phyloP scores from a whole-genome alignment of 2,797 vertebrate genomes.

The Natrix natrix region DNA sequence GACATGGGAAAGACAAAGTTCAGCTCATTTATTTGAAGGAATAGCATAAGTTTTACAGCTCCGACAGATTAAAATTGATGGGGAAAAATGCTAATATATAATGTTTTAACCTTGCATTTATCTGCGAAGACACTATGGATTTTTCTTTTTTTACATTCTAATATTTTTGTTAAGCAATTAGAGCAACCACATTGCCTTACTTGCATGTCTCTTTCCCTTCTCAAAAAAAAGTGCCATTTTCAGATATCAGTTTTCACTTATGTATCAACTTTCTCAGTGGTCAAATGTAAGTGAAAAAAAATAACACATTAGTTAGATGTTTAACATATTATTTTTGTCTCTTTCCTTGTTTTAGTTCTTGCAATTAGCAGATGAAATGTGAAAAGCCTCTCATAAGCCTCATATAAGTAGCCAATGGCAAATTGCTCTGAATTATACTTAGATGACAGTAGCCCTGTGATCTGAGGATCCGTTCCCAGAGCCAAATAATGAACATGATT shows the following conservation, averaged over 20 bases:
- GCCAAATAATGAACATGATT: not conserved
- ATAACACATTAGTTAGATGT: not conserved
- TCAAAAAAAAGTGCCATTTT: accelerated
- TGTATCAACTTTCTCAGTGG: not conserved
- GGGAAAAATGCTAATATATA: conserved; percentile 38
- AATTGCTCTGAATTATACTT: conserved; percentile 15
- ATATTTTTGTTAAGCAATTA: conserved; percentile 26
- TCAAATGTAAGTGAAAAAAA: not conserved
- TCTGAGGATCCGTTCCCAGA: not conserved
- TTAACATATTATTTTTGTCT: not conserved
- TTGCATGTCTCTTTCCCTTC: not conserved
- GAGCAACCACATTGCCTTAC: not conserved
- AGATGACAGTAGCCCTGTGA: not conserved
- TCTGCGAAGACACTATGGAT: not conserved
- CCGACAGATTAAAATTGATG: conserved; percentile 56
- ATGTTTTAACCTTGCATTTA: not conserved
- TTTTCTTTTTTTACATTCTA: conserved; percentile 27
- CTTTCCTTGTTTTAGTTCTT: not conserved
- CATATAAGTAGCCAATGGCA: not conserved
- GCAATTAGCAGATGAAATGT: not conserved
- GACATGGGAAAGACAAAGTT: conserved; percentile 49
- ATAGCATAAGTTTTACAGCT: conserved; percentile 20
- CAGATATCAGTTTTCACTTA: not conserved
- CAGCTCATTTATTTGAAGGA: conserved; percentile 56
- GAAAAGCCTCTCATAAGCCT: not conserved